A percentile compares a stretch with the other conserved stretches of the same genome.
Evolutionary conservation across 2,113 vertebrate species (phyloP).

Genomic region (Pelobates fuscus): DNA sequence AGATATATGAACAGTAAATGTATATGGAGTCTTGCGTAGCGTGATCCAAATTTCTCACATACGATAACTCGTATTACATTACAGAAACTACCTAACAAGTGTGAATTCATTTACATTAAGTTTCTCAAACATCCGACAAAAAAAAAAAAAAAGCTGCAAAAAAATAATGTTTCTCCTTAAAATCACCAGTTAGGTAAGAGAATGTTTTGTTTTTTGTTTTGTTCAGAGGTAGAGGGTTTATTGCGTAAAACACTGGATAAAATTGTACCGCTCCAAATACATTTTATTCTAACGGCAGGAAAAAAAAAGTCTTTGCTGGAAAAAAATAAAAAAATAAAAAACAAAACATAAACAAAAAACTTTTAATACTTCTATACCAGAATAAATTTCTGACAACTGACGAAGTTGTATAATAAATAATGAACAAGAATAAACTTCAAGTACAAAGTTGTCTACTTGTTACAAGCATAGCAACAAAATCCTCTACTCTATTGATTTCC

Average conservation of each 20-base stretch:
- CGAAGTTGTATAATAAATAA: conserved; percentile 91
- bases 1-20: conserved; percentile 50
- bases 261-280: conserved; percentile 85
- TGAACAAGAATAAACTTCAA: conserved; percentile 86
- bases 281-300: conserved; percentile 82
- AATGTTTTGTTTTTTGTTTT: conserved; percentile 57
- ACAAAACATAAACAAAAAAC: conserved; percentile 62
- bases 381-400: conserved; percentile 85
- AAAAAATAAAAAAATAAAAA: conserved; percentile 53
- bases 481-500: conserved; percentile 80
- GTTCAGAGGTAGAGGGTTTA: conserved; percentile 88
- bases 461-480: conserved; percentile 87
- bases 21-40: conserved; percentile 54
- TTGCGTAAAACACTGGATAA: conserved; percentile 86
- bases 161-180: conserved; percentile 55
- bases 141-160: conserved; percentile 44
- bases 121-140: conserved; percentile 41
- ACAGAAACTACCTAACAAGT: conserved; percentile 62
- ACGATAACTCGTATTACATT: conserved; percentile 34
- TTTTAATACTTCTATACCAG: conserved; percentile 83
- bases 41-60: conserved; percentile 54
- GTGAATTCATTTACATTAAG: conserved; percentile 54
- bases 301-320: conserved; percentile 82
- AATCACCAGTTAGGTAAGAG: conserved; percentile 64
- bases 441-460: conserved; percentile 87